These are phyloP conservation scores for Zaprionus africanus DNA, from an alignment of 1,140 invertebrate genomes.

Conservation along the genomic window DNA sequence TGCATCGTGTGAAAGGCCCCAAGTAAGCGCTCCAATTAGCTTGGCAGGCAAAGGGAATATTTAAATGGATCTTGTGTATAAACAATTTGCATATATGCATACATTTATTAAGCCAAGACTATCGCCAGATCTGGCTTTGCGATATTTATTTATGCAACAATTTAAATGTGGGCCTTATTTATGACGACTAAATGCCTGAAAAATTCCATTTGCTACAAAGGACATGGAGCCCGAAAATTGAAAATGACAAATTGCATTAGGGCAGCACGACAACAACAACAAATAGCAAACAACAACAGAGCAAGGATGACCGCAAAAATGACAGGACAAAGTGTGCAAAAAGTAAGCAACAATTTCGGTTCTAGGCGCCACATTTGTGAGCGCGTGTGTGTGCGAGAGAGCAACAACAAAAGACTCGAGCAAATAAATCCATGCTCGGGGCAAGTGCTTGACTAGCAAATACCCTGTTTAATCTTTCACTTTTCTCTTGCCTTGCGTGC, in stretches of 20 bases:
- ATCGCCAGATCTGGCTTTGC: conserved; percentile 6
- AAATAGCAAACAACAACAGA: conserved; percentile 11
- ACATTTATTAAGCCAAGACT: conserved; percentile 53
- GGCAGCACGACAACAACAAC: conserved; percentile 11
- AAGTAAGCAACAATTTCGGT: conserved; percentile 66
- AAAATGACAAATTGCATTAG: conserved; percentile 82
- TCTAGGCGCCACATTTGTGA: conserved; percentile 56
- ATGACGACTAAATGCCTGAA: conserved; percentile 68
- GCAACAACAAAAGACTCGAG: conserved; percentile 36
- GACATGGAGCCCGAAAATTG: conserved; percentile 56
- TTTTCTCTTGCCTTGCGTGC: no score
- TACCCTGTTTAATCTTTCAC: not conserved
- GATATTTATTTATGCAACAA: conserved; percentile 45
- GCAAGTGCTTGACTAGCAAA: not conserved
- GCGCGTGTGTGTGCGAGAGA: conserved; percentile 13
- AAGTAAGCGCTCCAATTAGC: conserved; percentile 50
- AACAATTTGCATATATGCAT: conserved; percentile 61
- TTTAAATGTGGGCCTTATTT: conserved; percentile 68
- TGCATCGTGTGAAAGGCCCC: conserved; percentile 13
- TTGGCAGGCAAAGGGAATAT: conserved; percentile 20
- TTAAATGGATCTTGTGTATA: conserved; percentile 30
- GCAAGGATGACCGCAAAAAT: conserved; percentile 63
- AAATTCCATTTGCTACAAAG: conserved; percentile 74
- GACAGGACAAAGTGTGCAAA: conserved; percentile 65
- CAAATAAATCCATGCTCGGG: not conserved